Evolutionary conservation across 2,113 vertebrate genomes (phyloP), one percentile per base, ranked within the genome.

Genomic region (Odobenus rosmarus): DNA sequence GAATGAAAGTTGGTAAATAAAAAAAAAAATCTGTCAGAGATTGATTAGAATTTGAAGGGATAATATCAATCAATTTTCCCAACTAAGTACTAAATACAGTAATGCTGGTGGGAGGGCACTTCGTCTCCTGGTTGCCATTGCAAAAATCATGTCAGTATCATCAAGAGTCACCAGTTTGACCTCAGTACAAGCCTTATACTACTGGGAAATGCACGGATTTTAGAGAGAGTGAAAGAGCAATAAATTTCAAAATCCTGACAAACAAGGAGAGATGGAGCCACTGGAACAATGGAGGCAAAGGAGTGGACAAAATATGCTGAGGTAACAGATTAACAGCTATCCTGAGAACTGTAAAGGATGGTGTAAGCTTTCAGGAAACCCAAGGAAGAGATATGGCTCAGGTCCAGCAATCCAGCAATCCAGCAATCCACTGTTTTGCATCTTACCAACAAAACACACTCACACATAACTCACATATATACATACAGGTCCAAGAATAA

Each of bases 1-100:
- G 90, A 95, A 92, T 57, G 42, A 46, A 46, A 28, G 33, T 1
- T 87, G 15, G 4, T 64, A 77, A 87, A 88, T 53, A 18, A 31
- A 96, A 90, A 59, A 26, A 97, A 90, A 59, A 55, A 79, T n/a
- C n/a, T 83, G 13, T 55, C 80, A 88, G 59, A 49, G 18, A 85
- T 21, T 39, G 10, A 57, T 19, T 42, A 46, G 28, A 92, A 87
- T 59, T 64, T 95, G 36, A 85, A 83, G 33, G 42, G n/a, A 26
- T 59, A 86, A 93, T 19, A 23, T 0, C 18, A 51, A 28, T 85
- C n/a, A 11, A 26, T 90, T 85, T 92, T 80, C 24, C 77, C 55
- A 69, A 55, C 12, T 36, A 89, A 86, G 67, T 69, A 87, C 42
- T 21, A 15, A 87, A 49, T 67, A 67, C 46, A 55, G 0, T 15